phyloP scores from a whole-genome alignment of 1,140 invertebrate species.

The Drosophila pallidifrons region DNA sequence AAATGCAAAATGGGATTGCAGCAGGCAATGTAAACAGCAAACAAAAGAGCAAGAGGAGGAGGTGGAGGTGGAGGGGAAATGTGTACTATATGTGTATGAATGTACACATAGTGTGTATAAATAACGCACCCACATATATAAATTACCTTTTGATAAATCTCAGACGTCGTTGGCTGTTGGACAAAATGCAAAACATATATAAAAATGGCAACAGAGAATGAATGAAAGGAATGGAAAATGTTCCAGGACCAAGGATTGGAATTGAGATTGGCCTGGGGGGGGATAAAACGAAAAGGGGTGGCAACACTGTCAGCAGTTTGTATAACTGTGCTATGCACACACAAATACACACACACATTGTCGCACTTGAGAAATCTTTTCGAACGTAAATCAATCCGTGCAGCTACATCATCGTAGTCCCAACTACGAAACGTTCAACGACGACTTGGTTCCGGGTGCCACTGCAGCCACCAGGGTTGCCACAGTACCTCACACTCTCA shows the following conservation, averaged over 20 bases:
- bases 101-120: slow-evolving; percentile 59
- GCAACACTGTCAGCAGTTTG: slow-evolving; percentile 30
- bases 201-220: slow-evolving; percentile 52
- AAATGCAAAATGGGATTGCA: slow-evolving; percentile 27
- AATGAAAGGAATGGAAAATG: neutral
- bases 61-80: neutral
- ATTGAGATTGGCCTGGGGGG: slow-evolving; percentile 5
- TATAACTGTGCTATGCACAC: slow-evolving; percentile 36
- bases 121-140: slow-evolving; percentile 79
- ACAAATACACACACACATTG: slow-evolving; percentile 35
- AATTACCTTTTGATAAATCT: slow-evolving; percentile 85
- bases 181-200: slow-evolving; percentile 66
- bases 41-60: slow-evolving; percentile 2
- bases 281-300: neutral
- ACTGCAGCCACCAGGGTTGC: slow-evolving; percentile 20
- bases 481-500: neutral
- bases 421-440: slow-evolving; percentile 42
- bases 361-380: slow-evolving; percentile 83
- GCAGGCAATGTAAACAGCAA: slow-evolving; percentile 32
- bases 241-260: neutral
- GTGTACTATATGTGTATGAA: neutral
- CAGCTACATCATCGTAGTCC: slow-evolving; percentile 77
- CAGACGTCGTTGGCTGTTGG: slow-evolving; percentile 47
- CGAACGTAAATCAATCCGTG: slow-evolving; percentile 84
- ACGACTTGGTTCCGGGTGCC: slow-evolving; percentile 59